These are phyloP conservation scores for Laterallus jamaicensis DNA, from an alignment of 2,113 vertebrate genomes.

Conservation along the genomic window DNA sequence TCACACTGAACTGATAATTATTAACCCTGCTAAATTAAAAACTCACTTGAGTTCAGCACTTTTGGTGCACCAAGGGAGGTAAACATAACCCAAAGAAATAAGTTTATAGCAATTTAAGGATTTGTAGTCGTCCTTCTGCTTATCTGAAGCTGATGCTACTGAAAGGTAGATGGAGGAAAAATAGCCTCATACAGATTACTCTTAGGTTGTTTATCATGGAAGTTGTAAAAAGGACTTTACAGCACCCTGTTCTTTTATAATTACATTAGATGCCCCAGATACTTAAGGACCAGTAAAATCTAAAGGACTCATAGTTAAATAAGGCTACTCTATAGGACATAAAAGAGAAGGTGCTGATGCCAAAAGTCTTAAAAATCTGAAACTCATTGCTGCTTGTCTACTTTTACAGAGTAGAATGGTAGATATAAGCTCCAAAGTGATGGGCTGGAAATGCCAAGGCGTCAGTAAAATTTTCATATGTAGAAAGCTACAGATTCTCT, in stretches of 20 bases:
- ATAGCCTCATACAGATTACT: neutral
- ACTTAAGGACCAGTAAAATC: neutral
- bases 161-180: neutral
- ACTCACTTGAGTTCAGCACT: constrained; percentile 20
- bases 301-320: neutral
- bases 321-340: neutral
- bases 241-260: neutral
- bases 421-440: neutral
- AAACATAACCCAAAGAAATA: neutral
- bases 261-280: neutral
- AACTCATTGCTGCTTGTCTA: neutral
- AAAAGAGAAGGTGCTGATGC: neutral
- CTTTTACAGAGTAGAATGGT: neutral
- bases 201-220: neutral
- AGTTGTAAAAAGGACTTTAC: neutral
- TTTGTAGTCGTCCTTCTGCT: neutral
- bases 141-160: neutral
- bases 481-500: neutral
- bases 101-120: constrained; percentile 19
- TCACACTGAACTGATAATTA: constrained; percentile 28
- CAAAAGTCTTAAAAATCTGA: neutral
- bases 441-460: neutral
- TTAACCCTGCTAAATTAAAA: constrained; percentile 50
- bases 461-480: neutral
- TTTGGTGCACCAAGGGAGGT: neutral